Conservation (phyloP, 2,888 invertebrate species). For the Drosophila yooni region DNA sequence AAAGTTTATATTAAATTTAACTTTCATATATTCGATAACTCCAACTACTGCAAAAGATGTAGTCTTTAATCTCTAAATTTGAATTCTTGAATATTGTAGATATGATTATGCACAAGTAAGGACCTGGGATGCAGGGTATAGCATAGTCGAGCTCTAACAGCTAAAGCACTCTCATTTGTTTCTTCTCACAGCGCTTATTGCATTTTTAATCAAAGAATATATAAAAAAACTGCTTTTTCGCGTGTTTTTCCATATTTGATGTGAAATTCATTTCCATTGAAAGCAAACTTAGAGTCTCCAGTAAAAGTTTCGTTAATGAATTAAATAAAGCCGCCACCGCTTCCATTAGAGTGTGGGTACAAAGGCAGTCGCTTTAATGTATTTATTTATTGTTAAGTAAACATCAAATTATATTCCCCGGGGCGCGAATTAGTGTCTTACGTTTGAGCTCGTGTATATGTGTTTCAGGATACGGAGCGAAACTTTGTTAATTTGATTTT, state of each 20-base stretch:
- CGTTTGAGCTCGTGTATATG: neutral
- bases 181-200: constrained; percentile 2
- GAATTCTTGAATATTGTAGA: neutral
- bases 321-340: constrained; percentile 6
- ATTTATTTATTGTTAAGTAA: neutral
- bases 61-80: neutral
- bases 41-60: neutral
- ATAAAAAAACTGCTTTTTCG: constrained; percentile 6
- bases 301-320: constrained; percentile 7
- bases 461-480: neutral
- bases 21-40: neutral
- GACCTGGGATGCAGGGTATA: neutral
- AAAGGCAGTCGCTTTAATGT: neutral
- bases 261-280: constrained; percentile 44
- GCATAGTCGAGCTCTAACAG: neutral
- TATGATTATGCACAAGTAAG: neutral
- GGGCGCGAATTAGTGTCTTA: neutral
- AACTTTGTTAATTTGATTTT: neutral
- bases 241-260: constrained; percentile 35
- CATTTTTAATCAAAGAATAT: constrained; percentile 20
- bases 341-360: neutral
- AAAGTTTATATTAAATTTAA: neutral
- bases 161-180: neutral
- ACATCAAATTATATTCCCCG: neutral
- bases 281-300: constrained; percentile 30